Base-by-base conservation (phyloP, 2,797 vertebrate species). In the Limosa lapponica region DNA sequence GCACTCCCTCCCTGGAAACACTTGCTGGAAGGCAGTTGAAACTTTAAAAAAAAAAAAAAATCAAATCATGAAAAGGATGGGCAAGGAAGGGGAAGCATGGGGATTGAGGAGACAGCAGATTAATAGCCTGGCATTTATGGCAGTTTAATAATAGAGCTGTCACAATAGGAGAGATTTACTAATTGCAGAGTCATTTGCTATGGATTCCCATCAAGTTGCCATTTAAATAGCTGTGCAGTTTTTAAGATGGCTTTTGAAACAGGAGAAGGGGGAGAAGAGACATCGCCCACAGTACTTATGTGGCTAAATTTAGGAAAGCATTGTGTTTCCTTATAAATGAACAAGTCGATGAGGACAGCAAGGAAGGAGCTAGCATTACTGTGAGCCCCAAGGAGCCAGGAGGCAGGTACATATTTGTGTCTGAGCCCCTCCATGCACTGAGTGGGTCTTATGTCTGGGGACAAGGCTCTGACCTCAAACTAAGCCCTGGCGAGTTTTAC, bases 61-160 rank as follows among this genome's bases (percentile, higher is more conserved):
- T 24, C 14, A 67, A 79, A 65, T 34, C 2, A 6, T 62, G 43
- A 86, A 96, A 95, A 92, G 89, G 61, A 87, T 48, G 37, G 77
- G 82, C 85, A 93, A 95, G 66, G 34, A 96, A 95, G 24, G 18
- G 41, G 69, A 93, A 89, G 57, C 87, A 84, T 86, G 72, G 84
- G 85, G 95, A 97, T 51, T 87, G 91, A 96, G 93, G 27, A 97
- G 97, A 96, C 94, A 95, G 95, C 79, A 96, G 96, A 98, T 97
- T 97, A 98, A 97, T 96, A 96, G 95, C 91, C 90, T 95, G 67
- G 97, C 95, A 95, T 96, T 96, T 97, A 95, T 97, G 97, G 95
- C 97, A 97, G 94, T 95, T 97, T 98, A 98, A 98, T 98, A 97
- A 97, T 95, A 97, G 97, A 97, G 96, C 96, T 97, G 97, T 97